Percentiles rank a stretch among this genome's conserved stretches.
Evolutionary conservation across 1,140 invertebrate species (phyloP).

Genomic region (Drosophila bocki): DNA sequence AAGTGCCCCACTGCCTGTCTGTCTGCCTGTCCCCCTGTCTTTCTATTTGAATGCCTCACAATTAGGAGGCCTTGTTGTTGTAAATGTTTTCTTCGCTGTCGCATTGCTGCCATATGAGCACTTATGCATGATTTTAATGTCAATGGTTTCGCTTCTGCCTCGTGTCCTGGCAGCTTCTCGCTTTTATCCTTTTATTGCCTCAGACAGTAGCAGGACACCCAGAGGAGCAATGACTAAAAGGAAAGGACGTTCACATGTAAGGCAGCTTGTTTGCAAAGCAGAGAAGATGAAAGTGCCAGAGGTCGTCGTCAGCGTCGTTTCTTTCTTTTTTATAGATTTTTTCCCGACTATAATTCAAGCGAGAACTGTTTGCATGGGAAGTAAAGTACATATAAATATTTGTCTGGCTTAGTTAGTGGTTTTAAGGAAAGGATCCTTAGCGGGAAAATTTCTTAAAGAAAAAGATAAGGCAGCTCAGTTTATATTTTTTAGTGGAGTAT

Average conservation of each 20-base stretch:
- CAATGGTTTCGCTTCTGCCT: constrained; percentile 69
- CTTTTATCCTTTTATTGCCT: constrained; percentile 54
- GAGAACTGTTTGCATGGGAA: not conserved
- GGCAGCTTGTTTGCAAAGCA: constrained; percentile 62
- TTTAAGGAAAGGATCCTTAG: not conserved
- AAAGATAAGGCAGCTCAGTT: not conserved
- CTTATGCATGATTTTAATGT: constrained; percentile 85
- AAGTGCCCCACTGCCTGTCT: constrained; percentile 10
- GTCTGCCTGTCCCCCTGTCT: constrained; percentile 43
- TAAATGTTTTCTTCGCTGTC: constrained; percentile 52
- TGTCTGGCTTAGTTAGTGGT: not conserved
- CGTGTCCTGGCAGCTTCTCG: constrained; percentile 24
- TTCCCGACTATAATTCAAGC: constrained; percentile 27
- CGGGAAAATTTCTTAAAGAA: not conserved
- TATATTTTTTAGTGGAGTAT: not conserved
- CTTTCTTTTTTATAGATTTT: constrained; percentile 58
- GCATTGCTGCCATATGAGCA: constrained; percentile 76
- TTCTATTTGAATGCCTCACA: constrained; percentile 72
- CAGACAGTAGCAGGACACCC: constrained; percentile 44
- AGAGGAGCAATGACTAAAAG: constrained; percentile 28
- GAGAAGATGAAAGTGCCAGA: constrained; percentile 76
- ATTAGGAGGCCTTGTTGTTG: constrained; percentile 57
- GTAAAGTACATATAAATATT: constrained; percentile 4
- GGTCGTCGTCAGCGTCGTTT: constrained; percentile 44
- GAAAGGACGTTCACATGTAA: constrained; percentile 30